A percentile compares a stretch with the other conserved stretches of the same genome.
phyloP scores from a whole-genome alignment of 1,140 invertebrate species.

The Drosophila bifasciata region DNA sequence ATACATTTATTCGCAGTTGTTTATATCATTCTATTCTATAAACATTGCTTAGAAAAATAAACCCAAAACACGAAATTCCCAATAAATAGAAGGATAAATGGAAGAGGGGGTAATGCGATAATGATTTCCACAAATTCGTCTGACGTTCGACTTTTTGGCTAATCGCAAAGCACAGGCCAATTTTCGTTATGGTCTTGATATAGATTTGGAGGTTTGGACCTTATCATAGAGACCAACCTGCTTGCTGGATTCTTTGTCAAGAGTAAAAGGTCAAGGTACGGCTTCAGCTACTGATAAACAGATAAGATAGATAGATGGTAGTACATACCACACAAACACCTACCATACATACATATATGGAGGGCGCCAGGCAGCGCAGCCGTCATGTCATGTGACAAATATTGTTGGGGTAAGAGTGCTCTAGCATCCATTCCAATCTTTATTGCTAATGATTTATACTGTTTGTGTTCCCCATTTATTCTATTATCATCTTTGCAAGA shows the following conservation, averaged over 20 bases:
- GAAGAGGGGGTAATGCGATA: conserved; percentile 30
- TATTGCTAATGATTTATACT: too few species aligned
- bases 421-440: too few species aligned
- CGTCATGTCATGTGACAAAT: too few species aligned
- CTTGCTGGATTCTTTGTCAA: conserved; percentile 18
- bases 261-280: conserved; percentile 66
- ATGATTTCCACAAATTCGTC: conserved; percentile 6
- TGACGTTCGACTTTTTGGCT: conserved; percentile 12
- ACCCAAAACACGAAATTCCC: conserved; percentile 42
- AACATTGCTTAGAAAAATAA: conserved; percentile 29
- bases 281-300: conserved; percentile 13
- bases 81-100: conserved; percentile 48
- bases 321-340: conserved; percentile 5
- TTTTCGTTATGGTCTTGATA: conserved; percentile 6
- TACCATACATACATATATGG: not conserved
- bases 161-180: conserved; percentile 8
- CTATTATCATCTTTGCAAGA: conserved; percentile 8
- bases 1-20: not conserved
- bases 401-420: too few species aligned
- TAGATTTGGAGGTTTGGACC: conserved; percentile 17
- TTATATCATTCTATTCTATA: too few species aligned
- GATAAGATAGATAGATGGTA: conserved; percentile 61
- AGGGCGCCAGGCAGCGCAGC: not conserved
- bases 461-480: too few species aligned
- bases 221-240: conserved; percentile 34